Conservation (phyloP, 1,140 invertebrate genomes). For the Hirudo medicinalis region DNA sequence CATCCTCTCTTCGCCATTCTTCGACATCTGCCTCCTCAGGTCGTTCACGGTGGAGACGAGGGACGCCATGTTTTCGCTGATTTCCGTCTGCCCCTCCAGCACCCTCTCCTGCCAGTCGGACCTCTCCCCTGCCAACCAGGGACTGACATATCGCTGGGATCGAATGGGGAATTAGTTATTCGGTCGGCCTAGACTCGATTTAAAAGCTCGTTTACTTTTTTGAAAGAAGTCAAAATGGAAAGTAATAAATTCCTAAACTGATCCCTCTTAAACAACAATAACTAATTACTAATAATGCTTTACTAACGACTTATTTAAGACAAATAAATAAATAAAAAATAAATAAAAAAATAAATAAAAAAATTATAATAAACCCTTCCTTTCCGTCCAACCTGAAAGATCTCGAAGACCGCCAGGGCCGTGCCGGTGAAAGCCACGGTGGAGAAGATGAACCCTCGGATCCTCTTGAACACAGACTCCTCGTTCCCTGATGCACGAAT, state of each 20-base stretch:
- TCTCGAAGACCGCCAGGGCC: not conserved
- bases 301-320: no score
- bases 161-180: not conserved
- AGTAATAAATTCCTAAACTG: no score
- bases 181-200: no score
- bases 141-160: not conserved
- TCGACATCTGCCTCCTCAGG: conserved; percentile 3
- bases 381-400: not conserved
- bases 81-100: not conserved
- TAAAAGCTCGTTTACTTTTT: no score
- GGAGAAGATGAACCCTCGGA: not conserved
- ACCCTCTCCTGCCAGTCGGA: not conserved
- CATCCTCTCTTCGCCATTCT: not conserved
- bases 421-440: not conserved
- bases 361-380: no score
- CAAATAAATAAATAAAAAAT: not conserved
- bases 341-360: no score
- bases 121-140: not conserved
- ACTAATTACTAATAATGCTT: not conserved
- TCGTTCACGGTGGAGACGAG: not conserved
- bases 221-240: no score
- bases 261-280: not conserved
- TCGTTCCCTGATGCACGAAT: not conserved
- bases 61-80: conserved; percentile 9
- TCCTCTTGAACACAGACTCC: not conserved